Evolutionary conservation across 2,797 vertebrate genomes (phyloP), one percentile per base, ranked within the genome.

Genomic region (Podargus strigoides): DNA sequence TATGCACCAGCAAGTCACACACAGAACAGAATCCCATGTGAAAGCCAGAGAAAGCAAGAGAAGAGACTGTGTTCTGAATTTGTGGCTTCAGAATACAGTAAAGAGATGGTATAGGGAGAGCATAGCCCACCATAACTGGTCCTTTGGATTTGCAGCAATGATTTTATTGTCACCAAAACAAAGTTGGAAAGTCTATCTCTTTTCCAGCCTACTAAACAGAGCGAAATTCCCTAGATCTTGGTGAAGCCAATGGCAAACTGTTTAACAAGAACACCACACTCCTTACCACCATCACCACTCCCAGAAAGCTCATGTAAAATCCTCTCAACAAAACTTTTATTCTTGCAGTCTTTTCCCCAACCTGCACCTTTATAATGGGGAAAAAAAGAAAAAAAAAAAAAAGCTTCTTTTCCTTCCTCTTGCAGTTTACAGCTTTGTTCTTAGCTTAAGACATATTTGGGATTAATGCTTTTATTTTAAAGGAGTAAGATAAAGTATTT

Each of bases 401-500:
- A 9, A 2, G 3, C 2, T 42, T 34, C 12, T 55, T 68, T 77
- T 62, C 17, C 12, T 86, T 85, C 27, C 32, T 50, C 32, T 68
- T 42, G 37, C 62, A 72, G 64, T 95, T 96, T 93, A 89, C 46
- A 85, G 55, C 60, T 90, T 85, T 14, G 13, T 93, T 92, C 89
- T 87, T 85, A 80, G 50, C 36, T 70, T 88, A 89, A 91, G 52
- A 95, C 62, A 47, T 84, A 94, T 89, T 70, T 81, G 87, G 89
- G 91, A 97, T 94, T 94, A 97, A 96, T 95, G 85, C 72, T 97
- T 97, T 97, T 94, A 90, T 91, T 95, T 90, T 94, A 96, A 95
- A 95, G 42, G 28, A 74, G 63, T 63, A 87, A 74, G 60, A 91
- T 86, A 87, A 94, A 91, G 84, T 97, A 97, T 97, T 97, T 98